Evolutionary conservation across 2,113 vertebrate genomes (phyloP), one percentile per base, ranked within the genome.

Genomic region (Silurus asotus): DNA sequence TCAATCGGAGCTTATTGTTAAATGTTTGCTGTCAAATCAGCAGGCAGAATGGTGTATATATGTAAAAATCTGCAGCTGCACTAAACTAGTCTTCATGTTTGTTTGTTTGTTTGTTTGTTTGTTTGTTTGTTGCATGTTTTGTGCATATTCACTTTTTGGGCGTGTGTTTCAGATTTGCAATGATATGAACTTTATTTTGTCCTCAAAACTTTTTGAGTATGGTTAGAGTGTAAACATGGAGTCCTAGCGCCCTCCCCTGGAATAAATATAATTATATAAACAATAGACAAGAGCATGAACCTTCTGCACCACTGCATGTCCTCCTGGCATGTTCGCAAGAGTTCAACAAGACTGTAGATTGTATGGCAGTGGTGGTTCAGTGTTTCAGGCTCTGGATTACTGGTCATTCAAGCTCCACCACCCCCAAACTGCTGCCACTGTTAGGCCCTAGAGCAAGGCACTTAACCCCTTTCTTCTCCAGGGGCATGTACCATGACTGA

Each of bases 221-320:
- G 28, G 75, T 85, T 67, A 72, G 51, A 17, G 49, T 84, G 74
- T 90, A 83, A 82, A 85, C 45, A 82, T 56, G 62, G 6, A 65
- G 17, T 59, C 13, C 23, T 82, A 82, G 90, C 90, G 81, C 91
- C 93, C 92, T 87, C 94, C 93, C 84, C 87, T 93, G 94, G 87
- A 81, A 23, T 53, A 59, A 80, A 69, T 67, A 9, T 59, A 77
- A 48, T 4, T 49, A 17, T 3, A 81, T 15, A 15, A 13, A 11
- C 13, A 6, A 53, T 53, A 6, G 48, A 76, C 48, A n/a, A n/a
- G 9, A 75, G 11, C 5, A 5, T 69, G 25, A 37, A 37, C 37
- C 37, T 37, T 37, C 37, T 37, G 37, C 37, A 37, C 37, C n/a
- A 65, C 64, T 72, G 7, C 19, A 37, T 37, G 2, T 37, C 37